Evolutionary conservation across 2,797 vertebrate species (phyloP).

Genomic region (Hydrolagus colliei): DNA sequence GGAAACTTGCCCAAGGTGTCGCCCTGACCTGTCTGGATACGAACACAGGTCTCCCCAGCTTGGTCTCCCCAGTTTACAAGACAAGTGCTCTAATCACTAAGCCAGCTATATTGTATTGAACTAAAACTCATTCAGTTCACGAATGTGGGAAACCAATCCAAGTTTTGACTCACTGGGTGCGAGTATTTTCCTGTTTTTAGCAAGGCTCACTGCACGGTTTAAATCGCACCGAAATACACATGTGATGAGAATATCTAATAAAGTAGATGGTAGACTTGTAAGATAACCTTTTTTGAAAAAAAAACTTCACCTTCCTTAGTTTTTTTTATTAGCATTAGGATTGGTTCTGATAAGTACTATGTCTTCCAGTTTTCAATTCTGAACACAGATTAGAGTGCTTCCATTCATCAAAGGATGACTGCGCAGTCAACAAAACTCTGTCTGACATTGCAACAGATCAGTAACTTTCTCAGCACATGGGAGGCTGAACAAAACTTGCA

Average conservation of each 20-base stretch:
- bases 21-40: too few relatives aligned
- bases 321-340: neutral
- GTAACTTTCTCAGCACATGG: neutral
- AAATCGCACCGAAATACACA: neutral
- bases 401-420: neutral
- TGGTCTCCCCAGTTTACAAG: too few relatives aligned
- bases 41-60: too few relatives aligned
- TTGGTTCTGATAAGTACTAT: neutral
- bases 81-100: too few relatives aligned
- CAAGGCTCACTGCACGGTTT: neutral
- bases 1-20: too few relatives aligned
- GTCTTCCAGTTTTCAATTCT: neutral
- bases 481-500: too few relatives aligned
- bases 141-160: neutral
- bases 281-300: too few relatives aligned
- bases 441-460: neutral
- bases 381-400: neutral
- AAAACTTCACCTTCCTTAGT: neutral
- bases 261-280: neutral
- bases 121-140: conserved; percentile 10
- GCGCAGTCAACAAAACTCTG: neutral
- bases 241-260: neutral
- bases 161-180: conserved; percentile 8
- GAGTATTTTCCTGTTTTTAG: neutral
- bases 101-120: conserved; percentile 10